Base-by-base conservation (phyloP, 2,797 vertebrate species). In the Paramormyrops hopkinsi region DNA sequence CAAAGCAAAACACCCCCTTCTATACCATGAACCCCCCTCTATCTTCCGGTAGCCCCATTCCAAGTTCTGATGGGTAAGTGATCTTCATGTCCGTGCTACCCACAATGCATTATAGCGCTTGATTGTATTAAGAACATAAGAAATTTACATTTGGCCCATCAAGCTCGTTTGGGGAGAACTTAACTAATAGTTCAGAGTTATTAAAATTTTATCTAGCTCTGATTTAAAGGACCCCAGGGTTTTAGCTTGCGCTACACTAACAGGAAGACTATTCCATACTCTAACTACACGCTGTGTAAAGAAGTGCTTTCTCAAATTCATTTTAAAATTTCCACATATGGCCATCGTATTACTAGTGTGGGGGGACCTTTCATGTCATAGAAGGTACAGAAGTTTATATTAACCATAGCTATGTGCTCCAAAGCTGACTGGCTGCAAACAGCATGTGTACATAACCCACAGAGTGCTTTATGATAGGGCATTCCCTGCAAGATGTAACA, bases 1-100 rank as follows among this genome's bases (percentile, higher is more conserved):
- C 93, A 90, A 96, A 95, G 92, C 96, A 94, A 0, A 95, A 95
- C 62, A 93, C 95, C 46, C 92, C 94, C 3, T 87, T 93, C 85
- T 93, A 95, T 88, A 92, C 95, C 82, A 97, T 98, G 90, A 94
- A 95, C 1, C 85, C 96, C 5, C 98, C 97, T 0, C 83, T 99
- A 88, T 97, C 98, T 90, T 97, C 97, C 92, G 98, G 98, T 95
- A 99, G 98, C 91, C 97, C 98, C 87, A 96, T 99, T 92, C 97
- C 97, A 93, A 96, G 92, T 2, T 92, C 96, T 51, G 97, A 96
- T 4, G 95, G 97, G 98, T 99, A 92, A 97, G 96, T 89, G 33
- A 19, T 33, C 19, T n/a, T 82, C 41, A n/a, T 82, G 1, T 82
- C 76, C 8, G 0, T 9, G 54, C 19, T 12, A 4, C 33, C 85